Base-by-base conservation (phyloP, 1,140 invertebrate species). In the Physella acuta region DNA sequence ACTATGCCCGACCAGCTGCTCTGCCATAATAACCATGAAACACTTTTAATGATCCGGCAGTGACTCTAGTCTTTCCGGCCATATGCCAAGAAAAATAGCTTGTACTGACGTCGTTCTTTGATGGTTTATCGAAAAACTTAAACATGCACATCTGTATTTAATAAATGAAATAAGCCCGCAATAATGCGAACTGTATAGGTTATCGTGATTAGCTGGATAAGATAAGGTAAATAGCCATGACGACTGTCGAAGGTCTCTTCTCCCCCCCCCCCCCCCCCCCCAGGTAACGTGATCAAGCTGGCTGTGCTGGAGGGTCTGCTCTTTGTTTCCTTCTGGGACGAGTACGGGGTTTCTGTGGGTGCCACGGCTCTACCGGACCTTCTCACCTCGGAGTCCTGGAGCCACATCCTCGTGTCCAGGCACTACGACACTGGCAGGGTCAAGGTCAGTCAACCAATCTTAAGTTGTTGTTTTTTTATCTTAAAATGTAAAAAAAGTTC, bases 321-420 rank as follows among this genome's bases (percentile, higher is more conserved):
- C 37, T 71, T 75, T 56, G 61, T 75, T 14, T 72, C 71, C 8
- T 75, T 75, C 65, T 75, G 73, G 73, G 73, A 75, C 36, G 73
- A 75, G 65, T 75, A 72, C 61, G 73, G 73, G 1, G 73, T 75
- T 1, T 72, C 71, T 26, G 73, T 75, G 31, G 73, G 73, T 31
- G 67, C 65, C 39, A 75, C 73, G n/a, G 73, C 73, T 24, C 30
- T 75, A 26, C 65, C 73, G 0, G 58, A 65, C 28, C 17, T 75
- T 17, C 68, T 75, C 2, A 34, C 17, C 3, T 26, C 58, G 0
- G 33, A 72, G 52, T 28, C 63, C 8, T 75, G 73, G 73, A 70
- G 64, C 52, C 73, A 75, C 26, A 28, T 75, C 34, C 56, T 72
- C 5, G 66, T 75, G 52, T 66, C 68, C 44, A 61, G 73, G 30